Evolutionary conservation across 1,140 invertebrate genomes (phyloP).

Genomic region (Ooceraea biroi): DNA sequence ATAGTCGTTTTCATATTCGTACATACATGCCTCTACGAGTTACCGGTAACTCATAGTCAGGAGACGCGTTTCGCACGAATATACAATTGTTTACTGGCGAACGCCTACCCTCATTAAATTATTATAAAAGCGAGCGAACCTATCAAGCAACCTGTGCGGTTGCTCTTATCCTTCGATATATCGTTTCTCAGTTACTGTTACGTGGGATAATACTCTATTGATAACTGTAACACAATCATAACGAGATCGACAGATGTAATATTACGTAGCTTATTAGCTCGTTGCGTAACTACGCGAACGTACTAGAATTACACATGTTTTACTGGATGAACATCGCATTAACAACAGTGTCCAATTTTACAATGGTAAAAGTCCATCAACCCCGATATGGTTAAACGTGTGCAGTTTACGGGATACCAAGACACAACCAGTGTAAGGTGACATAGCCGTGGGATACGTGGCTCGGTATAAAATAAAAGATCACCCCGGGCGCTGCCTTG

Average conservation of each 20-base stretch:
- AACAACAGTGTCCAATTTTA: neutral
- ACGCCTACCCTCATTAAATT: neutral
- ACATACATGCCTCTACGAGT: neutral
- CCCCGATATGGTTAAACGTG: neutral
- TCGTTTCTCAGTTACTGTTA: neutral
- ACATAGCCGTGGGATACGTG: slow-evolving; percentile 58
- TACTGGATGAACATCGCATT: too few species aligned
- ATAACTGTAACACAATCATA: neutral
- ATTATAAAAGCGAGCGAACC: neutral
- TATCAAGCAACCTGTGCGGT: too few species aligned
- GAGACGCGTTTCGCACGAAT: neutral
- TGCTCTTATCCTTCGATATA: neutral
- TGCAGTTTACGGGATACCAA: slow-evolving; percentile 37
- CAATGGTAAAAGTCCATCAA: neutral
- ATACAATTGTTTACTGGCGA: slow-evolving; percentile 7
- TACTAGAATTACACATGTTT: too few species aligned
- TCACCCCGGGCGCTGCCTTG: slow-evolving; percentile 73
- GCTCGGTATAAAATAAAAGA: slow-evolving; percentile 80
- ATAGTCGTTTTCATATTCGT: slow-evolving; percentile 9
- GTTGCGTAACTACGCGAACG: too few species aligned
- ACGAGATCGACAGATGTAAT: too few species aligned
- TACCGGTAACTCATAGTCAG: neutral
- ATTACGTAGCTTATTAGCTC: too few species aligned
- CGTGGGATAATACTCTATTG: neutral
- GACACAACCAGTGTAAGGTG: slow-evolving; percentile 30